Evolutionary conservation across 2,797 vertebrate species (phyloP).

Genomic region (Crax fasciolata): DNA sequence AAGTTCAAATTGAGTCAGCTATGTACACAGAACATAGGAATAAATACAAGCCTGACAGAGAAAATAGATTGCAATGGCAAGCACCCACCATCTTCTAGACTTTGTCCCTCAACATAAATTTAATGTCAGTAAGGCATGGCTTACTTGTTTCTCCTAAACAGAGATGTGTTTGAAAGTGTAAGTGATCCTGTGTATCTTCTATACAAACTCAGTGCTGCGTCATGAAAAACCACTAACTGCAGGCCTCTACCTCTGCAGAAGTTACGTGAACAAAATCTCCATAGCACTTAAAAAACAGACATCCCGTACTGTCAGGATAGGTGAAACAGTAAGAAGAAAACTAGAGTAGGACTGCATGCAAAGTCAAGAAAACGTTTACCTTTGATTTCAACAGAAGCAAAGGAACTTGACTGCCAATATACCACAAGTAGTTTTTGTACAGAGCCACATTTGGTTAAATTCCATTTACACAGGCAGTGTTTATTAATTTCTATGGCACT

Average conservation of each 20-base stretch:
- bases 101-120: not conserved
- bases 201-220: not conserved
- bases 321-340: not conserved
- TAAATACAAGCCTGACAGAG: not conserved
- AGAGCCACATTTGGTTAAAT: not conserved
- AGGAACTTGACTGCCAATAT: not conserved
- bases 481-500: not conserved
- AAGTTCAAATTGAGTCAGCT: not conserved
- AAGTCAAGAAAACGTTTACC: not conserved
- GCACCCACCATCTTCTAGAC: not conserved
- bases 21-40: not conserved
- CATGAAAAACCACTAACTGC: not conserved
- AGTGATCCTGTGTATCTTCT: not conserved
- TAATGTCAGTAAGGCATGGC: fast-evolving
- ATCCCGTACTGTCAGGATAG: fast-evolving
- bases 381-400: not conserved
- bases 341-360: not conserved
- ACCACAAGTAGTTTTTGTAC: not conserved
- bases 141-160: not conserved
- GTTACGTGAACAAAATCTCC: fast-evolving
- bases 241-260: not conserved
- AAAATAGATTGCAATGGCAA: not conserved
- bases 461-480: not conserved
- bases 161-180: not conserved
- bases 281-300: fast-evolving